Percentiles rank a stretch among this genome's conserved stretches.
Conservation (phyloP, 2,113 vertebrate genomes). For the Stegastes partitus region DNA sequence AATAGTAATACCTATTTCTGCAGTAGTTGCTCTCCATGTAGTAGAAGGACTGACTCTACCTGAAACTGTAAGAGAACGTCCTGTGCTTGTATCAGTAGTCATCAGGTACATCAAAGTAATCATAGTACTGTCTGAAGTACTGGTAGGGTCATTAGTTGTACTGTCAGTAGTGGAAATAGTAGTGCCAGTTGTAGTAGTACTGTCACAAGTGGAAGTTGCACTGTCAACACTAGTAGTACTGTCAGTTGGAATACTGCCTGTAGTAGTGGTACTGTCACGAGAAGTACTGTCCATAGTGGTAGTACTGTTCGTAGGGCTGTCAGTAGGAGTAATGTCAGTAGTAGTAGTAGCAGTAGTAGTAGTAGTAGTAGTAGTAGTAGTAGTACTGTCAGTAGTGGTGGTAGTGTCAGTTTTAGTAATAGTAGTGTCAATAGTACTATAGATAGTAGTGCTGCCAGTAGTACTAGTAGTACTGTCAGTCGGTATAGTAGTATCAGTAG, state of each 20-base stretch:
- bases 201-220: background rate
- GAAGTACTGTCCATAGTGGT: background rate
- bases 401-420: background rate
- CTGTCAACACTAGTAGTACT: background rate
- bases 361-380: background rate
- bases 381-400: background rate
- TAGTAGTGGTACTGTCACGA: background rate
- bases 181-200: background rate
- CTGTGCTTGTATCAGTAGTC: constrained; percentile 8
- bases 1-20: background rate
- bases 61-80: constrained; percentile 10
- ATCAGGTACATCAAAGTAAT: background rate
- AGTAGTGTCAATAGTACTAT: background rate
- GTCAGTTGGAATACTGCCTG: background rate
- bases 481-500: background rate
- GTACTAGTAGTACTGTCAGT: background rate
- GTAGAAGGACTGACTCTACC: constrained; percentile 17
- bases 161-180: background rate
- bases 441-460: background rate
- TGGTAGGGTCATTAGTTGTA: background rate
- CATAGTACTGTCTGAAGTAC: background rate
- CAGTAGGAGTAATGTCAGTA: too few species aligned
- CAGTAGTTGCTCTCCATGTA: background rate
- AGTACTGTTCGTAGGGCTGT: background rate
- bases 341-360: too few species aligned